Evolutionary conservation across 2,888 invertebrate genomes (phyloP).

Genomic region (Ametastegia equiseti): DNA sequence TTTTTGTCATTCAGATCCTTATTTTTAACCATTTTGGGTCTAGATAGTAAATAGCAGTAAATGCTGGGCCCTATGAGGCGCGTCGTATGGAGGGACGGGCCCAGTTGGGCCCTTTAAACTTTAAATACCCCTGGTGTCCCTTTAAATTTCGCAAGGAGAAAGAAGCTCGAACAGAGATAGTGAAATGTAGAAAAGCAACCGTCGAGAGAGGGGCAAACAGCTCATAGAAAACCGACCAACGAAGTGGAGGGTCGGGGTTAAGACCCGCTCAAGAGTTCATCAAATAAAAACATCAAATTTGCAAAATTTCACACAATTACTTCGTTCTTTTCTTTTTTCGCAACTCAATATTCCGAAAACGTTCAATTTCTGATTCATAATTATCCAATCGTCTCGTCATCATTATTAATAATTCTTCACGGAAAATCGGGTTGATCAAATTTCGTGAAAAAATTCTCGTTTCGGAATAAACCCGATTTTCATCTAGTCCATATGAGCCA

Average conservation of each 20-base stretch:
- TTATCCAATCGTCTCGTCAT: constrained; percentile 45
- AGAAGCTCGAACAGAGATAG: constrained; percentile 52
- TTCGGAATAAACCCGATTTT: too few species aligned
- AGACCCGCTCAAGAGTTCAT: not conserved
- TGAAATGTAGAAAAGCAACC: not conserved
- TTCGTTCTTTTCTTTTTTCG: not conserved
- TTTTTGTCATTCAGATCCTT: not conserved
- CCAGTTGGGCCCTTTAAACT: constrained; percentile 56
- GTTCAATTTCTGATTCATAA: constrained; percentile 3
- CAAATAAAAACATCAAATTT: not conserved
- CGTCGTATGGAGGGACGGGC: constrained; percentile 3
- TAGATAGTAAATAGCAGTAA: not conserved
- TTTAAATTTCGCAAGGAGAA: constrained; percentile 56
- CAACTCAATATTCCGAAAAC: constrained; percentile 12
- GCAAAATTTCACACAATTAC: not conserved
- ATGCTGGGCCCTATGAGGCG: not conserved
- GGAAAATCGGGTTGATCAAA: too few species aligned
- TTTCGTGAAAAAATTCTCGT: too few species aligned
- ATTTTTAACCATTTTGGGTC: not conserved
- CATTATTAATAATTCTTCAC: too few species aligned
- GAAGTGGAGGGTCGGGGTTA: not conserved
- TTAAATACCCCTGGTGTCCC: constrained; percentile 58
- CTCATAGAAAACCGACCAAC: not conserved
- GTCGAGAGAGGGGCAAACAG: not conserved
- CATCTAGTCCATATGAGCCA: too few species aligned